Evolutionary conservation across 2,113 vertebrate species (phyloP), one percentile per base, ranked within the genome.

Genomic region (Thunnus maccoyii): DNA sequence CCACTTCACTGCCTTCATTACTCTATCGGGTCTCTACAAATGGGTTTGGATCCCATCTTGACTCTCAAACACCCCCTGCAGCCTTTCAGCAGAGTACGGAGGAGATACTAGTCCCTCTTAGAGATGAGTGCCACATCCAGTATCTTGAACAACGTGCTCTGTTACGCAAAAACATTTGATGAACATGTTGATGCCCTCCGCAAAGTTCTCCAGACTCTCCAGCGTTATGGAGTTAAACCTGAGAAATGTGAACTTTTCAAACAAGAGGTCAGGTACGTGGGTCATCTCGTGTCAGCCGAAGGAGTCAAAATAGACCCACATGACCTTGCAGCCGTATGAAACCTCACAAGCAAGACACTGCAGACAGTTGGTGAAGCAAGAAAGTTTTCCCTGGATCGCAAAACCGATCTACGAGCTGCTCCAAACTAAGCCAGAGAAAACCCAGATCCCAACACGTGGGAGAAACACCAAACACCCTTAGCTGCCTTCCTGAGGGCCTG

Each of bases 11-110:
- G 44, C 72, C 62, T 71, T 82, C 30, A 78, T 52, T 8, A 75
- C 71, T 46, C 71, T 70, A 16, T 82, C 64, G 70, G 78, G 71
- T 2, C 27, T 70, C 5, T 86, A 87, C 17, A 60, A 87, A 48
- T 87, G 85, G 85, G 71, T 85, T 3, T 18, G 76, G 4, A 87
- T 86, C 22, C 83, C 82, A n/a, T 87, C 86, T 46, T 57, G 77
- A 14, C 75, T 74, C 20, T 48, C n/a, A 11, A 78, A 44, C 56
- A 48, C 22, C 71, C 54, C 73, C 65, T 50, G 76, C 58, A 22
- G 78, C 46, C 36, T 83, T 79, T 51, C 80, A 64, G 27, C 2
- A 41, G 13, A 76, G 76, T 51, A 87, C 76, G 76, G 85, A 85
- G 52, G 58, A 76, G 20, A 79, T 76, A 64, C 52, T 86, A 17